Percentiles rank a stretch among this genome's conserved stretches.
Evolutionary conservation across 2,113 vertebrate species (phyloP).

Genomic region (Calidris pugnax): DNA sequence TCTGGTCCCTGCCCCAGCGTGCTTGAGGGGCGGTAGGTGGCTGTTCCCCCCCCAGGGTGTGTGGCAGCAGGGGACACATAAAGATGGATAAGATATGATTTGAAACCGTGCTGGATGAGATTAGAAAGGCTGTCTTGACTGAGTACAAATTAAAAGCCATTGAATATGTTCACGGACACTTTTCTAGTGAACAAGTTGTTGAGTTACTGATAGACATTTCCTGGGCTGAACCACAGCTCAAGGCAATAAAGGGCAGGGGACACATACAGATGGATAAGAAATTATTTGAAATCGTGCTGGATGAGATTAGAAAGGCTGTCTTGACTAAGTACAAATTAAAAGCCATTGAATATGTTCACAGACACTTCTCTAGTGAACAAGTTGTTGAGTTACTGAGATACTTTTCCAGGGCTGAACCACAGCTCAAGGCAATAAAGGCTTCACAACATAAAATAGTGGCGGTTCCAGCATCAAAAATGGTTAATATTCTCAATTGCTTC

Average conservation of each 20-base stretch:
- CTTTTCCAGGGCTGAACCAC: conserved; percentile 97
- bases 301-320: conserved; percentile 97
- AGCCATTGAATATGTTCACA: conserved; percentile 96
- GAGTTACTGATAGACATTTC: conserved; percentile 96
- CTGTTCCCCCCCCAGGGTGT: neutral
- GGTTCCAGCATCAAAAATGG: too few relatives aligned
- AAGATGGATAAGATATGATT: conserved; percentile 97
- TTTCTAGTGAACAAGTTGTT: conserved; percentile 97
- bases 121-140: conserved; percentile 95
- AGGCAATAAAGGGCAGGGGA: conserved; percentile 97
- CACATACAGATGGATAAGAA: conserved; percentile 97
- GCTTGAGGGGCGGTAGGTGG: fast-evolving
- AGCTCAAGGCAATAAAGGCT: conserved; percentile 96
- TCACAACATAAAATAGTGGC: conserved; percentile 79
- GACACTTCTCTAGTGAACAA: conserved; percentile 98
- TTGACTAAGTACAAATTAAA: conserved; percentile 94
- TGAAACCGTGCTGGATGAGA: conserved; percentile 96
- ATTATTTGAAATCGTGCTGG: conserved; percentile 95
- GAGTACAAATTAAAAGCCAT: conserved; percentile 95
- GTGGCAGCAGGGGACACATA: neutral
- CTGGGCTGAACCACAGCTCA: conserved; percentile 96
- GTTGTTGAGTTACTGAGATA: conserved; percentile 95
- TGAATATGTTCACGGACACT: conserved; percentile 97
- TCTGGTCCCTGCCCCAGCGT: neutral
- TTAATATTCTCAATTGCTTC: too few relatives aligned